Base-by-base conservation (phyloP, 2,797 vertebrate genomes). In the Pristis pectinata region DNA sequence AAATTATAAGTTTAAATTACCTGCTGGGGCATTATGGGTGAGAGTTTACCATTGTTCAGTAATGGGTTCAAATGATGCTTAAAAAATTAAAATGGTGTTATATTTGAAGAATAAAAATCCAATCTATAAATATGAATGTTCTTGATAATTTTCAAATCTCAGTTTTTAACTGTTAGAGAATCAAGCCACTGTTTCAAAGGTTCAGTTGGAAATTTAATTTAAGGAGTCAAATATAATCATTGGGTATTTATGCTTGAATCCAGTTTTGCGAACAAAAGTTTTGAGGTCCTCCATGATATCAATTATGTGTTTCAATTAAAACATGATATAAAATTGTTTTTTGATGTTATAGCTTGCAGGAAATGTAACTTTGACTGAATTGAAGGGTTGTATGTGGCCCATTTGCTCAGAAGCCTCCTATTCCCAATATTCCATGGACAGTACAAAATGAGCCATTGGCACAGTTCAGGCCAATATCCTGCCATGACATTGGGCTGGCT, bases 231-330 rank as follows among this genome's bases (percentile, higher is more conserved):
- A 24, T 30, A 5, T 44, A 83, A 44, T 83, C 41, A 49, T 53
- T 74, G 64, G 24, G 7, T 56, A 56, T 56, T 56, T 94, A 27
- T 94, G 41, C 44, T 74, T 53, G 17, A 70, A 76, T 56, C 44
- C 30, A 44, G 53, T 94, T 94, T 53, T 94, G 70, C 72, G 27
- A 37, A 72, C 92, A 53, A 53, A 85, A 93, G 87, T n/a, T 91
- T 91, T 37, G 87, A 91, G 19, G 59, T 87, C 24, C 15, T 91
- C 1, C 37, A 37, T 91, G n/a, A 2, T 17, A 91, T 41, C 22
- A 19, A 91, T 67, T 67, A 30, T 67, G 70, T 27, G 22, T 64
- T 41, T 17, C 87, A 91, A 91, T 91, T 91, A 67, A 91, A 91
- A 34, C 34, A 15, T 30, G 11, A 56, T 34, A 30, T 87, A 56